These are phyloP conservation scores for Perca fluviatilis DNA, from an alignment of 2,113 vertebrate species.

Conservation along the genomic window DNA sequence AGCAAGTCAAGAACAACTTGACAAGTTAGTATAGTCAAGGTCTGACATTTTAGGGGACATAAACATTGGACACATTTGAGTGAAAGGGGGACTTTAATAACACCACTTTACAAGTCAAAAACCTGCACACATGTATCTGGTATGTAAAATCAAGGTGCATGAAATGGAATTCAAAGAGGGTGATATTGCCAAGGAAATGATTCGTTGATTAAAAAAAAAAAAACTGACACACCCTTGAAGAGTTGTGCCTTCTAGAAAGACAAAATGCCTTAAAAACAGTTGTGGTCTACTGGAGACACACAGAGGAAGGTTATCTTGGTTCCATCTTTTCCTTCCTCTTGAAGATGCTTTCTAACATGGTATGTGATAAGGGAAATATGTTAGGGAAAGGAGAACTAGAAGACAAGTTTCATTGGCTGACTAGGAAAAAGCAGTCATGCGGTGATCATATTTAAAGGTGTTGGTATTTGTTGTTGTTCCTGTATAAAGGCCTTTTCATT, in stretches of 20 bases:
- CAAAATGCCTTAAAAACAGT: background rate
- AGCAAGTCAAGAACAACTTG: too few species aligned
- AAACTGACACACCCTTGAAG: background rate
- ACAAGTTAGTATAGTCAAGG: too few species aligned
- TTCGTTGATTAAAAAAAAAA: background rate
- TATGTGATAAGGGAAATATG: constrained; percentile 1
- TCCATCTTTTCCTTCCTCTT: constrained; percentile 43
- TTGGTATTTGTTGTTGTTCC: constrained; percentile 12
- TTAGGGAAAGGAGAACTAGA: constrained; percentile 45
- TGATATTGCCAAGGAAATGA: background rate
- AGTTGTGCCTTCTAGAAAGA: background rate
- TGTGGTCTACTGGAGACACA: background rate
- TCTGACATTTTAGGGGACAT: too few species aligned
- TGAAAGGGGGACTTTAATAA: background rate
- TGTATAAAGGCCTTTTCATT: background rate
- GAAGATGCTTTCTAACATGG: constrained; percentile 18
- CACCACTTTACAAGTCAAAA: background rate
- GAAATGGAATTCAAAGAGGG: background rate
- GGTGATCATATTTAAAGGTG: background rate
- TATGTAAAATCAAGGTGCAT: background rate
- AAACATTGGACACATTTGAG: too few species aligned
- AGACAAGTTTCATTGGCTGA: constrained; percentile 9
- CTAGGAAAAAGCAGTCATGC: background rate
- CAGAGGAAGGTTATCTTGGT: background rate
- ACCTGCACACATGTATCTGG: background rate